A percentile compares a stretch with the other conserved stretches of the same genome.
Conservation (phyloP, 2,113 vertebrate genomes). For the Austrofundulus limnaeus region DNA sequence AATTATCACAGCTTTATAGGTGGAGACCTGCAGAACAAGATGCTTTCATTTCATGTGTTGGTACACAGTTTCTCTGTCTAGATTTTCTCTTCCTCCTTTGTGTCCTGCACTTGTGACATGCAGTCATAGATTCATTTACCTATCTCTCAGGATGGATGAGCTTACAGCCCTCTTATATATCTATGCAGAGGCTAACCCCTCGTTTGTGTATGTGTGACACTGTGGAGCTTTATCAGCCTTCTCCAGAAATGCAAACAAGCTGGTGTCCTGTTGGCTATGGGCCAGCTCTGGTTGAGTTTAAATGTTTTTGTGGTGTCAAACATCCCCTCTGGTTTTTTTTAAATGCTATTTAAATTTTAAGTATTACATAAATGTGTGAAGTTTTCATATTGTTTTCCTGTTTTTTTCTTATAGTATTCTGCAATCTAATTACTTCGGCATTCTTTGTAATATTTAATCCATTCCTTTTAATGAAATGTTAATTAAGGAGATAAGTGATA, state of each 20-base stretch:
- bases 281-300: constrained; percentile 30
- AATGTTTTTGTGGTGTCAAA: neutral
- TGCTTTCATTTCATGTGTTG: constrained; percentile 12
- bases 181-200: constrained; percentile 20
- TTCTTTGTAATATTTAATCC: no score
- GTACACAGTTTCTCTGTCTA: constrained; percentile 9
- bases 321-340: no score
- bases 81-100: neutral
- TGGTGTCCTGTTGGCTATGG: constrained; percentile 57
- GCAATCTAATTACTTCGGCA: no score
- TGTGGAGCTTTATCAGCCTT: constrained; percentile 35
- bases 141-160: constrained; percentile 32
- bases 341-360: no score
- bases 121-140: constrained; percentile 22
- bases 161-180: constrained; percentile 10
- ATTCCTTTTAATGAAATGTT: no score
- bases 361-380: no score
- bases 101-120: neutral
- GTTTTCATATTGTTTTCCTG: no score
- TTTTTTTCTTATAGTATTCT: no score
- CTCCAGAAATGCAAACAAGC: constrained; percentile 62
- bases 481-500: no score
- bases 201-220: constrained; percentile 2
- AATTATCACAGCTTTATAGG: constrained; percentile 39
- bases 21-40: constrained; percentile 30